Conservation (phyloP, 2,797 vertebrate species). For the Etheostoma perlongum region DNA sequence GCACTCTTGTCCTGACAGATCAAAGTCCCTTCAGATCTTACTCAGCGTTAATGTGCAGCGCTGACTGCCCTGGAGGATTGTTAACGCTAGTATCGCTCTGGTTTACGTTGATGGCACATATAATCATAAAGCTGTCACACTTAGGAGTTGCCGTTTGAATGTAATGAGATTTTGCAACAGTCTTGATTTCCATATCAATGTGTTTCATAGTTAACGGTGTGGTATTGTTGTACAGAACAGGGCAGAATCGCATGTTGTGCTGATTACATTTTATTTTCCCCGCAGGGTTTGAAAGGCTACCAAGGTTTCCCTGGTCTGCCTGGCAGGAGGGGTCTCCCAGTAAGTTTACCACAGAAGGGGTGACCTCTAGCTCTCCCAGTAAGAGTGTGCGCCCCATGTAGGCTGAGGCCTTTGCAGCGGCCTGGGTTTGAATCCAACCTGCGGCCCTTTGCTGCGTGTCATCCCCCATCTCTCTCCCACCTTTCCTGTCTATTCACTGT, state of each 20-base stretch:
- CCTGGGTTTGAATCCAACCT: no score
- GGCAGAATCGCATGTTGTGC: not conserved
- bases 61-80: conserved; percentile 2
- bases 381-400: no score
- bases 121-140: conserved; percentile 43
- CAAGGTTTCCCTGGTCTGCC: conserved; percentile 83
- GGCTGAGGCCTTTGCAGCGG: no score
- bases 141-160: not conserved
- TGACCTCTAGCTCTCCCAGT: no score
- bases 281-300: conserved; percentile 91
- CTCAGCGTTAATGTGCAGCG: conserved; percentile 17
- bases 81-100: not conserved
- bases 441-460: no score
- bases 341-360: conserved; percentile 58
- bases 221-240: not conserved
- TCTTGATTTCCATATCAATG: conserved; percentile 18
- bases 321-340: conserved; percentile 85
- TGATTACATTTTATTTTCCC: conserved; percentile 29
- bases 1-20: conserved; percentile 11
- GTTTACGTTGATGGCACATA: conserved; percentile 13
- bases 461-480: no score
- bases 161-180: conserved; percentile 20
- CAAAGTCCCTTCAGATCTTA: conserved; percentile 24
- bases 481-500: no score
- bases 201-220: conserved; percentile 10